Evolutionary conservation across 2,888 invertebrate genomes (phyloP).

Genomic region (Melanotus villosus): DNA sequence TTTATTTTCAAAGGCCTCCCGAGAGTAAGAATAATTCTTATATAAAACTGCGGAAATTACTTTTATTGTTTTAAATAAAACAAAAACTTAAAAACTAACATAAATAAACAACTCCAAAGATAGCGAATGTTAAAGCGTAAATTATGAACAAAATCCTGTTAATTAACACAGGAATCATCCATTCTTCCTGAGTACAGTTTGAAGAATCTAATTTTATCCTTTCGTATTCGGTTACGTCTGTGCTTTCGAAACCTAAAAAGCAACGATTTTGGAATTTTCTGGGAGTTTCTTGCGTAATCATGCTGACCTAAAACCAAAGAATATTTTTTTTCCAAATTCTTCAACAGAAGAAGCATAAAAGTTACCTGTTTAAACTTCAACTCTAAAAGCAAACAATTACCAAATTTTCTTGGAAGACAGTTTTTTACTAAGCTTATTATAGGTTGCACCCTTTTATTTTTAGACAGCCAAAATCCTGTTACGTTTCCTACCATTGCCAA

Average conservation of each 20-base stretch:
- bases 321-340: too few species aligned
- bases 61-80: too few species aligned
- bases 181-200: neutral
- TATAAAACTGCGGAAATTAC: too few species aligned
- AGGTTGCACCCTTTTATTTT: constrained; percentile 66
- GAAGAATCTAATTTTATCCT: too few species aligned
- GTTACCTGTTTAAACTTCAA: constrained; percentile 65
- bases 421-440: constrained; percentile 71
- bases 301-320: too few species aligned
- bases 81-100: constrained; percentile 3
- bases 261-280: too few species aligned
- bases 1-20: too few species aligned
- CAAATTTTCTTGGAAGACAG: constrained; percentile 66
- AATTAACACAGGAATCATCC: constrained; percentile 4
- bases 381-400: constrained; percentile 67
- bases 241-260: too few species aligned
- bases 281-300: too few species aligned
- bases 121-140: neutral
- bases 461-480: constrained; percentile 70
- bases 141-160: constrained; percentile 5
- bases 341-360: too few species aligned
- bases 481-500: constrained; percentile 71
- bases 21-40: too few species aligned
- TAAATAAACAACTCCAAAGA: constrained; percentile 6
- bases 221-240: too few species aligned